Percentiles rank a stretch among this genome's conserved stretches.
Evolutionary conservation across 2,888 invertebrate species (phyloP).

Genomic region (Apamea monoglypha): DNA sequence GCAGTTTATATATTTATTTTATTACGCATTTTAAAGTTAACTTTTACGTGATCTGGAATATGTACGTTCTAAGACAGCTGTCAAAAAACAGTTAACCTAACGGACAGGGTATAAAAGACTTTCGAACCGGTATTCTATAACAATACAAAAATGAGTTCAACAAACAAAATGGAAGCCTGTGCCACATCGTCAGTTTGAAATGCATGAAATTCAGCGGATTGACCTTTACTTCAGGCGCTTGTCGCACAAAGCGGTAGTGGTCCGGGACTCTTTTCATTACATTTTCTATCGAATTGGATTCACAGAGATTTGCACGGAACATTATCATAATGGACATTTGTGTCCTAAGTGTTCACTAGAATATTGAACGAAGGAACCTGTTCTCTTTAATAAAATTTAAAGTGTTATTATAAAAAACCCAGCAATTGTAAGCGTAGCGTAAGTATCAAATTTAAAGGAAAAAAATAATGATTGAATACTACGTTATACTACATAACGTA

Average conservation of each 20-base stretch:
- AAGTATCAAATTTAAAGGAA: too few relatives aligned
- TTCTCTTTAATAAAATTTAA: background rate
- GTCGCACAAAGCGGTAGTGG: conserved; percentile 28
- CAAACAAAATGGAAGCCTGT: conserved; percentile 21
- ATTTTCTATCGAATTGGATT: conserved; percentile 49
- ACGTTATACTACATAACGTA: too few relatives aligned
- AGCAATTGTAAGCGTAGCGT: background rate
- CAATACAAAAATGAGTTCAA: background rate
- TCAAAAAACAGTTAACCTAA: too few relatives aligned
- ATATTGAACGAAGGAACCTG: conserved; percentile 25
- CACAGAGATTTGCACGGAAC: conserved; percentile 43
- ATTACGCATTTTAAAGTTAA: too few relatives aligned
- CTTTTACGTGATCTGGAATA: too few relatives aligned
- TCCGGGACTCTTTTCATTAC: conserved; percentile 42
- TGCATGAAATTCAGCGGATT: conserved; percentile 46
- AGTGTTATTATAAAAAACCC: background rate
- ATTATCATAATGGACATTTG: conserved; percentile 45
- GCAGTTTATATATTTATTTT: too few relatives aligned
- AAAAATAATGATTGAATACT: too few relatives aligned
- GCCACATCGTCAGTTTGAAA: conserved; percentile 31
- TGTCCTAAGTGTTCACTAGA: conserved; percentile 33
- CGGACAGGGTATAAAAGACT: background rate
- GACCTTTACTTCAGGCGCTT: conserved; percentile 37
- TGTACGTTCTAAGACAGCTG: too few relatives aligned
- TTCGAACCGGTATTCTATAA: background rate